These are phyloP conservation scores for Hestina assimilis DNA, from an alignment of 1,140 invertebrate genomes.

Conservation along the genomic window DNA sequence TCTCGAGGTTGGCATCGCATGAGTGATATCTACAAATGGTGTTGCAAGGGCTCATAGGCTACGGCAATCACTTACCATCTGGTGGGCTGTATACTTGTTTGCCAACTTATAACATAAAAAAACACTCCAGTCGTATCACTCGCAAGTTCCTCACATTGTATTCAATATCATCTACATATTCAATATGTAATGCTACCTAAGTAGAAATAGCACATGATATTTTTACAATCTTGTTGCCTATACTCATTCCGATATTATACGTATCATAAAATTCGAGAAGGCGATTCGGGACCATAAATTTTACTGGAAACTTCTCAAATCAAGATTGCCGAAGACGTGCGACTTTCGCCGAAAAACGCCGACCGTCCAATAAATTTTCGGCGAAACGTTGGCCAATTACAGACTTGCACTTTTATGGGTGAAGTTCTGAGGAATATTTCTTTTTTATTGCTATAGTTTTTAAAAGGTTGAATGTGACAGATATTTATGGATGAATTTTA, in stretches of 20 bases:
- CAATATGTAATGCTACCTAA: no score
- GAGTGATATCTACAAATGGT: no score
- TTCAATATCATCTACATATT: no score
- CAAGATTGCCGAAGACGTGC: constrained; percentile 33
- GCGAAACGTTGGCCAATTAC: constrained; percentile 42
- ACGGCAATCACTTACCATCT: no score
- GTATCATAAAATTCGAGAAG: background rate
- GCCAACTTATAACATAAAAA: no score
- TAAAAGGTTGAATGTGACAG: constrained; percentile 41
- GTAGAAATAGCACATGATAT: background rate
- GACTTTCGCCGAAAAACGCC: constrained; percentile 28
- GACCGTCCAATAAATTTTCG: constrained; percentile 44
- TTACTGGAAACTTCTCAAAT: constrained; percentile 20
- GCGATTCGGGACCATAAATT: constrained; percentile 20
- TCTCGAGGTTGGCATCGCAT: no score
- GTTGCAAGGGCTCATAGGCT: no score
- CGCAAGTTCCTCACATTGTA: no score
- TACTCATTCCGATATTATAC: background rate
- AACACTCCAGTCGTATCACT: no score
- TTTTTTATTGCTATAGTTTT: constrained; percentile 60
- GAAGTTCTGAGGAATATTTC: constrained; percentile 50
- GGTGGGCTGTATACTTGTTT: no score
- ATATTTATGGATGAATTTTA: constrained; percentile 11
- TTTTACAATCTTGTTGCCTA: background rate
- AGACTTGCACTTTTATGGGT: constrained; percentile 43